Conservation (phyloP, 1,140 invertebrate species). For the Ceratina calcarata region DNA sequence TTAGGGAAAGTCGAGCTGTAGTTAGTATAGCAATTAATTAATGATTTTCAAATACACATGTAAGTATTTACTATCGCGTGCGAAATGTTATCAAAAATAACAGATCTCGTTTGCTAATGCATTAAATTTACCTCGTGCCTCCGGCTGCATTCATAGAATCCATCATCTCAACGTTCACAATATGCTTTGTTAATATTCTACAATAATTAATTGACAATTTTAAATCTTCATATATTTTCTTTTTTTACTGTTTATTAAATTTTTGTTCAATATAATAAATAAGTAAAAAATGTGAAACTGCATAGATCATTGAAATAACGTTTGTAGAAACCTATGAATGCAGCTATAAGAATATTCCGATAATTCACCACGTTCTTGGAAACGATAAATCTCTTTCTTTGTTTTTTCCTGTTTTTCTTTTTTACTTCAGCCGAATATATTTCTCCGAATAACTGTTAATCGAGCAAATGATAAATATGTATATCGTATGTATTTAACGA, state of each 20-base stretch:
- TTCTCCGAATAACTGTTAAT: slow-evolving; percentile 70
- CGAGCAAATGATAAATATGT: slow-evolving; percentile 63
- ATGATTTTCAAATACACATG: slow-evolving; percentile 1
- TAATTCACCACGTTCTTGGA: slow-evolving; percentile 59
- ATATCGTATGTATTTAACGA: slow-evolving; percentile 63
- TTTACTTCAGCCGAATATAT: slow-evolving; percentile 58
- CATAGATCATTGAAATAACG: slow-evolving; percentile 25
- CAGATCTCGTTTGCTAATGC: slow-evolving; percentile 46
- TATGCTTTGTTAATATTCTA: background rate
- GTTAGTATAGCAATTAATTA: background rate
- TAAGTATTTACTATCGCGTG: background rate
- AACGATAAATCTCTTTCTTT: slow-evolving; percentile 41
- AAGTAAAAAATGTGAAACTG: background rate
- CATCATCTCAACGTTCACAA: slow-evolving; percentile 30
- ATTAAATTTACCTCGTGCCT: slow-evolving; percentile 45
- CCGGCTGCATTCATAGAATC: slow-evolving; percentile 72
- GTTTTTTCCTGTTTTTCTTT: slow-evolving; percentile 46
- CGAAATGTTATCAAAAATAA: slow-evolving; percentile 42
- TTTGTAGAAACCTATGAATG: slow-evolving; percentile 70
- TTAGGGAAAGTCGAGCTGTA: background rate
- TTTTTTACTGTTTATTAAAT: background rate
- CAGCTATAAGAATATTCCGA: slow-evolving; percentile 63
- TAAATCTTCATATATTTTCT: background rate
- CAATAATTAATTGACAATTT: background rate
- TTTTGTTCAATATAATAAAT: no score